These are phyloP conservation scores for Pachyseris speciosa DNA, from an alignment of 64 coral and sea anemone genomes.

Conservation along the genomic window DNA sequence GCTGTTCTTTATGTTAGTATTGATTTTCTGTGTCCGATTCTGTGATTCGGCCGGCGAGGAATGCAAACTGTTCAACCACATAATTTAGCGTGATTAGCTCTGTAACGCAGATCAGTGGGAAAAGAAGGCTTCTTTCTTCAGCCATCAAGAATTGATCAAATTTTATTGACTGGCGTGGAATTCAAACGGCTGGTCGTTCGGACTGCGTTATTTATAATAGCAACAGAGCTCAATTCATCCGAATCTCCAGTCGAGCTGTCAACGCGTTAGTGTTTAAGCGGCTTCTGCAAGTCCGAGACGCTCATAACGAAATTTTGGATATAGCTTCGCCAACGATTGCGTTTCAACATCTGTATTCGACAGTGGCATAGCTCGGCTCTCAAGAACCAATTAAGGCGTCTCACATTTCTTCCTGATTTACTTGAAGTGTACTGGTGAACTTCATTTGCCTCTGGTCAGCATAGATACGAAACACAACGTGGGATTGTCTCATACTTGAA, in stretches of 20 bases:
- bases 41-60: conserved; percentile 18
- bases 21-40: conserved; percentile 17
- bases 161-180: background rate
- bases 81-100: background rate
- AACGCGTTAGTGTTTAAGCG: conserved; percentile 1
- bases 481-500: background rate
- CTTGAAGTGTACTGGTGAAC: background rate
- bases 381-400: conserved; percentile 30
- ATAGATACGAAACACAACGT: conserved; percentile 10
- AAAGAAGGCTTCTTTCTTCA: background rate
- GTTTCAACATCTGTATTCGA: conserved; percentile 32
- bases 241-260: background rate
- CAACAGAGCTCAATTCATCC: background rate
- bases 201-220: background rate
- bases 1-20: conserved; percentile 40
- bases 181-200: background rate
- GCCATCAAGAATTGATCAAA: background rate
- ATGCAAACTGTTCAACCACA: background rate
- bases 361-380: conserved; percentile 3
- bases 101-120: background rate
- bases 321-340: background rate
- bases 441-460: background rate
- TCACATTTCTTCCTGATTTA: conserved; percentile 1
- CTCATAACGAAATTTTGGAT: conserved; percentile 19
- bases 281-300: background rate